Conservation (phyloP, 2,888 invertebrate genomes). For the Drosophila planitibia region DNA sequence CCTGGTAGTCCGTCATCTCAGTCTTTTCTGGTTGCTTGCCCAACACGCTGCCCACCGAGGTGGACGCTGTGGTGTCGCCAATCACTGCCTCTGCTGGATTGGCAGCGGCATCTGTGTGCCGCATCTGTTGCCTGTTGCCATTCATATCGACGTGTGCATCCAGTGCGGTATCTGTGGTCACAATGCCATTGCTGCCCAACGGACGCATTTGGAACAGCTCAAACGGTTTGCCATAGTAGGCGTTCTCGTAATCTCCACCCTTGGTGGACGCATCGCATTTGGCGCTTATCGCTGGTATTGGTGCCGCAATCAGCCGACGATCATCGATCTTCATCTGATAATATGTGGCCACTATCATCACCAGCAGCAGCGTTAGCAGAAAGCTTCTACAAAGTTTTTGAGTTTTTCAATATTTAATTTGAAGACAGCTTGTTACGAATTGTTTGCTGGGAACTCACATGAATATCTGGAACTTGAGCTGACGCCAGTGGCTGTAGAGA, state of each 20-base stretch:
- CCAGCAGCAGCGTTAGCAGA: constrained; percentile 73
- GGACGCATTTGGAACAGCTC: constrained; percentile 85
- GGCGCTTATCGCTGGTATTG: constrained; percentile 77
- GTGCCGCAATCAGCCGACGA: constrained; percentile 56
- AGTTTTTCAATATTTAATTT: background rate
- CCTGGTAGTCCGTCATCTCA: constrained; percentile 74
- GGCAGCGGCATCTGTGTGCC: constrained; percentile 23
- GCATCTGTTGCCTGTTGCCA: constrained; percentile 67
- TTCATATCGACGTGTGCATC: constrained; percentile 77
- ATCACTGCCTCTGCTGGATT: constrained; percentile 12
- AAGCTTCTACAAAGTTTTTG: constrained; percentile 66
- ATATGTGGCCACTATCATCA: constrained; percentile 88
- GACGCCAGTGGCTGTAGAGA: constrained; percentile 87
- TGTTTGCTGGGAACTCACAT: constrained; percentile 86
- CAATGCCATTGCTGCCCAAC: constrained; percentile 76
- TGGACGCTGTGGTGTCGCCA: constrained; percentile 42
- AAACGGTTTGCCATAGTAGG: constrained; percentile 81
- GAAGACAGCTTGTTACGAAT: background rate
- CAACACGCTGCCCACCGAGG: constrained; percentile 28
- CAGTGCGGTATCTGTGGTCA: constrained; percentile 63
- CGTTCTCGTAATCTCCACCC: constrained; percentile 76
- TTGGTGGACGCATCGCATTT: constrained; percentile 67
- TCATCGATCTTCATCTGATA: constrained; percentile 87
- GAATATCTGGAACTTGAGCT: constrained; percentile 89
- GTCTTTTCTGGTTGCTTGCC: constrained; percentile 46